These are phyloP conservation scores for Drosophila carrolli DNA, from an alignment of 1,140 invertebrate genomes.

Conservation along the genomic window DNA sequence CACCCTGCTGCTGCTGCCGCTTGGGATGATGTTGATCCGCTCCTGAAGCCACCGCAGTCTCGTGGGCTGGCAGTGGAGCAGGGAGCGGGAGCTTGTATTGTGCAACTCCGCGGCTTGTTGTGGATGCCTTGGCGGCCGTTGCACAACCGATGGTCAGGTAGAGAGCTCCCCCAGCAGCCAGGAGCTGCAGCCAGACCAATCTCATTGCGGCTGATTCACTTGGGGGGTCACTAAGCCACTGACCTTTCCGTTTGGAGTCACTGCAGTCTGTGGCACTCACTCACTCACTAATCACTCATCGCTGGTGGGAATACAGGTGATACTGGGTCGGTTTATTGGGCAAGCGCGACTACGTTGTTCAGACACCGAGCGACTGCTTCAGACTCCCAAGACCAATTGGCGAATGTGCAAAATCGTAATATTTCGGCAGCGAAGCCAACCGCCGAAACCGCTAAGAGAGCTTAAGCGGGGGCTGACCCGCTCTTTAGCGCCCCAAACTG, in stretches of 20 bases:
- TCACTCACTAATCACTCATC: conserved; percentile 39
- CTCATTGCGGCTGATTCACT: conserved; percentile 49
- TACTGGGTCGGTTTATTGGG: conserved; percentile 1
- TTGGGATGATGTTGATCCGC: conserved; percentile 30
- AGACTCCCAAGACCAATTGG: conserved; percentile 61
- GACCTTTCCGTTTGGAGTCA: conserved; percentile 22
- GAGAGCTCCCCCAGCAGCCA: conserved; percentile 46
- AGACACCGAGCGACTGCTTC: conserved; percentile 49
- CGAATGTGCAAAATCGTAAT: conserved; percentile 68
- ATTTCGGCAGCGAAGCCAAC: conserved; percentile 53
- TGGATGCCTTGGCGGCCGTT: conserved; percentile 56
- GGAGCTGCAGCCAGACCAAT: conserved; percentile 57
- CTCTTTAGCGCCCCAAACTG: conserved; percentile 55
- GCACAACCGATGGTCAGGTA: conserved; percentile 59
- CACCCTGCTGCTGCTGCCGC: conserved; percentile 8
- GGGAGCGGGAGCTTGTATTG: conserved; percentile 66
- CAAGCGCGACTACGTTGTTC: conserved; percentile 59
- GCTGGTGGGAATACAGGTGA: not conserved
- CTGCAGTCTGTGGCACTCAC: conserved; percentile 30
- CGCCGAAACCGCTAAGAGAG: conserved; percentile 54
- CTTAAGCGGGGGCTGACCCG: conserved; percentile 55
- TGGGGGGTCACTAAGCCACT: conserved; percentile 36
- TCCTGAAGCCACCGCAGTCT: conserved; percentile 21
- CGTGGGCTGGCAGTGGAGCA: conserved; percentile 26
- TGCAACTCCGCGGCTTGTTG: conserved; percentile 58